Base-by-base conservation (phyloP, 2,888 invertebrate genomes). In the Rhorus exstirpatorius region DNA sequence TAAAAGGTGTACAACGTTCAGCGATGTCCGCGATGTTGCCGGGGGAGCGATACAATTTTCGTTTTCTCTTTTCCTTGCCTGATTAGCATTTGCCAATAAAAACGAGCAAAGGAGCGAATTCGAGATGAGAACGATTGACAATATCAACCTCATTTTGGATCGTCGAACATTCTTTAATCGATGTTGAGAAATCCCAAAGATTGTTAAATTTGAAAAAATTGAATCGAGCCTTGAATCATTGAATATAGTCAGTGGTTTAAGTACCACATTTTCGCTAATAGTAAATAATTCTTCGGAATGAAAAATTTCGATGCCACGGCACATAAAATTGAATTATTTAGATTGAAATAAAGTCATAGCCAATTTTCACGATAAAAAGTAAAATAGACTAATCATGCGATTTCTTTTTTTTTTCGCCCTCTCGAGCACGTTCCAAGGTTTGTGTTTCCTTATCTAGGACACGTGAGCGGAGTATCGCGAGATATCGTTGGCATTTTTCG, bases 1-100 rank as follows among this genome's bases (percentile, higher is more conserved):
- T 35, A 46, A 51, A 44, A 38, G 46, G 17, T 58, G 78, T 65
- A 65, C 65, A 79, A 46, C 53, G 58, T 46, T 58, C 65, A 14
- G 24, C 58, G 51, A 17, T 19, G 53, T 53, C 21, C 24, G 14
- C 81, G 67, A 55, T 71, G 38, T 51, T 63, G 60, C 71, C 51
- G 44, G 68, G 71, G 76, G 44, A 21, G 67, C 19, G 53, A 1
- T 78, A 72, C 3, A 19, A 17, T 53, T 65, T 65, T 67, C 21
- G 41, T 26, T 53, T 68, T 24, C 53, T 68, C 24, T 31, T 35
- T 24, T 17, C 51, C 51, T 31, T 31, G 10, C n/a, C 3, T n/a
- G 44, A 12, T 44, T 3, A 10, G 53, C 51, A 26, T 74, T 74
- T 63, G 63, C 53, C 38, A 41, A 53, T 35, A 4, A 53, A 31